These are phyloP conservation scores for Plebejus melissa DNA, from an alignment of 2,888 invertebrate genomes.

Conservation along the genomic window DNA sequence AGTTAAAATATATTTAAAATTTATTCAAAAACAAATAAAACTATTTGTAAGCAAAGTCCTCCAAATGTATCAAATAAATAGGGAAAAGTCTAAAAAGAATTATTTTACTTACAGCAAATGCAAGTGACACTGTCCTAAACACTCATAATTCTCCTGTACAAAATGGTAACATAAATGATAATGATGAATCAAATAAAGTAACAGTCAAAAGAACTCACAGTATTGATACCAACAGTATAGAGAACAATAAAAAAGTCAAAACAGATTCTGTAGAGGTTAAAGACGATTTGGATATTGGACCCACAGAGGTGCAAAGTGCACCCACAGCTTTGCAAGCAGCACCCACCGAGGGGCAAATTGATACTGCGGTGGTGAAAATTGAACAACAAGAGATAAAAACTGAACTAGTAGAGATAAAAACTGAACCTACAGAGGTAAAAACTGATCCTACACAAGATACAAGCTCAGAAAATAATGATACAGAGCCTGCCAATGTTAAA, in stretches of 20 bases:
- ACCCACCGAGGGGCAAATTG: conserved; percentile 8
- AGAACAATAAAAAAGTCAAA: conserved; percentile 50
- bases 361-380: conserved; percentile 18
- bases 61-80: neutral
- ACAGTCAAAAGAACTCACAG: conserved; percentile 47
- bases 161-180: neutral
- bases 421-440: conserved; percentile 11
- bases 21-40: no score
- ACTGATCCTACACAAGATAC: neutral
- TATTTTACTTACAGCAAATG: conserved; percentile 1
- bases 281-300: conserved; percentile 16
- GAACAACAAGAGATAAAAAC: conserved; percentile 29
- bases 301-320: conserved; percentile 28
- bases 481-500: neutral
- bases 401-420: conserved; percentile 31
- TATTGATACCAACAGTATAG: conserved; percentile 31
- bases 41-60: no score
- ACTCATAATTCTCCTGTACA: neutral
- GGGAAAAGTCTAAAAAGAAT: neutral
- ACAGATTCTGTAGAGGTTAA: conserved; percentile 37
- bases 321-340: neutral
- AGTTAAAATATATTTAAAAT: no score
- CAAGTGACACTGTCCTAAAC: conserved; percentile 4
- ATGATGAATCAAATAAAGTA: conserved; percentile 27
- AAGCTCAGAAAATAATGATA: neutral